Evolutionary conservation across 2,797 vertebrate genomes (phyloP).

Genomic region (Okamejei kenojei): DNA sequence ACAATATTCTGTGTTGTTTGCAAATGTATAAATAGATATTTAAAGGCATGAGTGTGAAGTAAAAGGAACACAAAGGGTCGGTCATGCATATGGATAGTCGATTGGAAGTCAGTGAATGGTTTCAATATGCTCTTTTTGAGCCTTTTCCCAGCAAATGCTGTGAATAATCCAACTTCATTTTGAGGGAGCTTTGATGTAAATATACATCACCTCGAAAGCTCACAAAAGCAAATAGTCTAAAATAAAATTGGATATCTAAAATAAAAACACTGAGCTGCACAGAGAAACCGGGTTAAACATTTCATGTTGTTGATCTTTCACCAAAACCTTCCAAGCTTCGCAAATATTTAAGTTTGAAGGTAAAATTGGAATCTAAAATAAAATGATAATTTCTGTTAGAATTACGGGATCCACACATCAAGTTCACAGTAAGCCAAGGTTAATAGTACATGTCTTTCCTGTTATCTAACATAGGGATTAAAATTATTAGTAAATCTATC

Average conservation of each 20-base stretch:
- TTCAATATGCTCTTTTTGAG: not conserved
- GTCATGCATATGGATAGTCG: not conserved
- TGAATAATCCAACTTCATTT: not conserved
- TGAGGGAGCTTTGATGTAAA: not conserved
- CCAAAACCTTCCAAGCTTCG: not conserved
- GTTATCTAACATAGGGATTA: not conserved
- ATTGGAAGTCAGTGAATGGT: not conserved
- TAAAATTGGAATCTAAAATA: not conserved
- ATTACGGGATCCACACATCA: not conserved
- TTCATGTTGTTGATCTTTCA: too few species aligned
- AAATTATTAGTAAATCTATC: not conserved
- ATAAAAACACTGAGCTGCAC: too few species aligned
- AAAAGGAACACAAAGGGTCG: not conserved
- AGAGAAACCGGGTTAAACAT: too few species aligned
- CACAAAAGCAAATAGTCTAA: not conserved
- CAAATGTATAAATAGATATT: not conserved
- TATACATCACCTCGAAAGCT: too few species aligned
- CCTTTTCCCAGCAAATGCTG: not conserved
- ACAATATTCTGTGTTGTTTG: too few species aligned
- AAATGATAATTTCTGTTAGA: not conserved
- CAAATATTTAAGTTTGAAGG: not conserved
- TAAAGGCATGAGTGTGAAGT: not conserved
- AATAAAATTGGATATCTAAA: not conserved
- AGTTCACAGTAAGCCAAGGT: not conserved
- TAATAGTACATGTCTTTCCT: not conserved